A percentile compares a stretch with the other conserved stretches of the same genome.
Evolutionary conservation across 1,140 invertebrate genomes (phyloP).

Genomic region (Drosophila auraria): DNA sequence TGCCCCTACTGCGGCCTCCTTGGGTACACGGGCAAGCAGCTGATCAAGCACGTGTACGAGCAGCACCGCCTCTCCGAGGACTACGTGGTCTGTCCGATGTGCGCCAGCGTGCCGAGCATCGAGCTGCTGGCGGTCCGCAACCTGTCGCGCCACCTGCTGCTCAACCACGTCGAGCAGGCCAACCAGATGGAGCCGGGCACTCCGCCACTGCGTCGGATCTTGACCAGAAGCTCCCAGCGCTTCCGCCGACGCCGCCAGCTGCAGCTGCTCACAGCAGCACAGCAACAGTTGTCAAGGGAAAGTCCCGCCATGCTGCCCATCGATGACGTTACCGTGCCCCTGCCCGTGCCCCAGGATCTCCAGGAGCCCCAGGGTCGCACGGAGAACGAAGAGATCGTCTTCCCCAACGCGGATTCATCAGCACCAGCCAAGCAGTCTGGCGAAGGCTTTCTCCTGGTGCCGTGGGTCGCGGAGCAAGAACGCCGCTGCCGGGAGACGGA

Average conservation of each 20-base stretch:
- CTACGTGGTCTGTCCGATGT: slow-evolving; percentile 70
- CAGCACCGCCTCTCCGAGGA: slow-evolving; percentile 45
- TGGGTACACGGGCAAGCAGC: slow-evolving; percentile 54
- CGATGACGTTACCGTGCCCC: background rate
- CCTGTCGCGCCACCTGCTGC: slow-evolving; percentile 55
- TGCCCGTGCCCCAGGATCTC: background rate
- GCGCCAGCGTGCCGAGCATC: slow-evolving; percentile 13
- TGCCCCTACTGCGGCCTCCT: slow-evolving; percentile 60
- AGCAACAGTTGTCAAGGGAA: background rate
- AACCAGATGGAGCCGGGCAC: slow-evolving; percentile 62
- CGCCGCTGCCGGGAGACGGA: background rate
- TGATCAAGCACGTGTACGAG: slow-evolving; percentile 60
- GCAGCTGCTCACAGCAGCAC: slow-evolving; percentile 4
- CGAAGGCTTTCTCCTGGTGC: slow-evolving; percentile 24
- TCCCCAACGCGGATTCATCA: too few relatives aligned
- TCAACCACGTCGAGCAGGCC: slow-evolving; percentile 66
- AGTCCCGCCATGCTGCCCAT: background rate
- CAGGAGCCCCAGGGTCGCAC: background rate
- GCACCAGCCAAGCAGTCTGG: background rate
- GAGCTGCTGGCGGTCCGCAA: slow-evolving; percentile 56
- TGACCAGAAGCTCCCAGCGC: slow-evolving; percentile 20
- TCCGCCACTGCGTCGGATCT: slow-evolving; percentile 36
- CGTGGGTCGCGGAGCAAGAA: slow-evolving; percentile 42
- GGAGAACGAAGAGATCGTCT: background rate
- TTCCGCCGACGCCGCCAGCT: slow-evolving; percentile 21